Evolutionary conservation across 2,113 vertebrate genomes (phyloP).

Genomic region (Anguilla rostrata): DNA sequence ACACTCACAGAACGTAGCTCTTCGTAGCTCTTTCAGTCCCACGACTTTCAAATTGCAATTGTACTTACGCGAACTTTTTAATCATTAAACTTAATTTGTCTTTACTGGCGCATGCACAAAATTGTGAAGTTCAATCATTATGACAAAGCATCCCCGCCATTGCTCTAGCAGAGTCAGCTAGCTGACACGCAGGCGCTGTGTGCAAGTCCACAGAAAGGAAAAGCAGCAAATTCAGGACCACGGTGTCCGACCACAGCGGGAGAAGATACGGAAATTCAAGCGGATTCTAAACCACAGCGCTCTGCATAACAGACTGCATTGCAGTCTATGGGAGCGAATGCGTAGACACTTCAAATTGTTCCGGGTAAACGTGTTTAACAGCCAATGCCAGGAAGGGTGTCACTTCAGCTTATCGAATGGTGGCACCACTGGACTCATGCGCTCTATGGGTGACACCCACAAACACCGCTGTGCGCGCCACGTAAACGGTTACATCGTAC

Average conservation of each 20-base stretch:
- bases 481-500: too few relatives aligned
- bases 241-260: background rate
- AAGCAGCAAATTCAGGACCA: background rate
- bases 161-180: background rate
- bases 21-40: background rate
- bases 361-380: too few relatives aligned
- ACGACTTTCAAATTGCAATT: background rate
- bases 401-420: too few relatives aligned
- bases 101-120: background rate
- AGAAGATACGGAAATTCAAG: background rate
- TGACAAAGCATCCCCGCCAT: slow-evolving; percentile 16
- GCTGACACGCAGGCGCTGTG: slow-evolving; percentile 30
- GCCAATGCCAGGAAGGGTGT: too few relatives aligned
- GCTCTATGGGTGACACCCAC: too few relatives aligned
- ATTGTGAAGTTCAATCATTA: slow-evolving; percentile 21
- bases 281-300: too few relatives aligned
- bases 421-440: too few relatives aligned
- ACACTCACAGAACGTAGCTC: background rate
- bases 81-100: background rate
- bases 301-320: too few relatives aligned
- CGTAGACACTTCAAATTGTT: too few relatives aligned
- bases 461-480: too few relatives aligned
- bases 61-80: background rate
- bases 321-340: too few relatives aligned
- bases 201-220: background rate